Evolutionary conservation across 2,113 vertebrate genomes (phyloP), one percentile per base, ranked within the genome.

Genomic region (Eudyptes chrysolophus): DNA sequence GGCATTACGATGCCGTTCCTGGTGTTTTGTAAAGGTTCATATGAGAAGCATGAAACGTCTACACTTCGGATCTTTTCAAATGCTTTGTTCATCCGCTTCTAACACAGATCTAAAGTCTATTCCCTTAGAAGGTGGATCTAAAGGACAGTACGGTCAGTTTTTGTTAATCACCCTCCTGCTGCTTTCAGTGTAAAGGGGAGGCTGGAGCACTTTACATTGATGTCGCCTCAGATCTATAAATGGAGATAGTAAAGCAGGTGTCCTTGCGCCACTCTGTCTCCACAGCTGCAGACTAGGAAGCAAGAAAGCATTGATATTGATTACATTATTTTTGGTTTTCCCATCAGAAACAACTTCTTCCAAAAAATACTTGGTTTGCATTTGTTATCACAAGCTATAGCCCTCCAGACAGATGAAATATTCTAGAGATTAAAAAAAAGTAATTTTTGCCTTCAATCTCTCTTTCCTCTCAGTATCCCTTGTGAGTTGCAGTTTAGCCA

Each of bases 11-110:
- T 18, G 16, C 12, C 5, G 2, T 30, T 42, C 17, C 20, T 18
- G 80, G 32, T 0, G 0, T 40, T 93, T 51, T 40, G 15, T 57
- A 48, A 87, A 74, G 38, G 55, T 72, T 71, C 8, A 0, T 7
- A 6, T 8, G 15, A 76, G 34, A 80, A 66, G 29, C 15, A 40
- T 11, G 8, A 68, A 66, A 44, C 0, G 0, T 77, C 52, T 34
- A 15, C 15, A 16, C 48, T 71, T 70, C 2, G 3, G 20, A 49
- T 40, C 14, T 75, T 75, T 52, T 36, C 51, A 83, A 85, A 57
- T 0, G 4, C 29, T 74, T 79, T 80, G 15, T 49, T 95, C 58
- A 21, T 40, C 25, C 0, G 0, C n/a, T 61, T 44, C 34, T 76
- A 46, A 51, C 25, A 52, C 34, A 44, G 64, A 52, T 8, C 40